These are phyloP conservation scores for Astropecten irregularis DNA, from an alignment of 53 echinoderm and acorn worm genomes.

Conservation along the genomic window DNA sequence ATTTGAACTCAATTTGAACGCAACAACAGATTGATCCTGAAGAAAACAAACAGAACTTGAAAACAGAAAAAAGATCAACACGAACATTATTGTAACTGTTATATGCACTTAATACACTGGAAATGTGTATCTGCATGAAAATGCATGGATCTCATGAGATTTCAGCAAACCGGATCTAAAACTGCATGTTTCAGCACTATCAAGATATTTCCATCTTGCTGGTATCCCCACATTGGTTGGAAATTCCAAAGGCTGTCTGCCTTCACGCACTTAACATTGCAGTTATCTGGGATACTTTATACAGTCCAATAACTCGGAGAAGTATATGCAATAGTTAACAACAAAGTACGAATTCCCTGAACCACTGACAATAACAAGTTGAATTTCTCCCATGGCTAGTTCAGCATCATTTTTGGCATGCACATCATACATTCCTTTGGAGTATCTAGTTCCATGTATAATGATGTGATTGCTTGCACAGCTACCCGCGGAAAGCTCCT, in stretches of 20 bases:
- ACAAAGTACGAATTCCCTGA: neutral
- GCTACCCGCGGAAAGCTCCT: neutral
- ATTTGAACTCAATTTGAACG: too few relatives aligned
- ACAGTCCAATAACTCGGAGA: slow-evolving; percentile 16
- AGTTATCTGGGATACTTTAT: slow-evolving; percentile 11
- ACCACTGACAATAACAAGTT: neutral
- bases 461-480: neutral
- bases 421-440: slow-evolving; percentile 9
- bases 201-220: neutral
- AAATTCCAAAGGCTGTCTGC: slow-evolving; percentile 4
- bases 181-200: slow-evolving; percentile 39
- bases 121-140: too few relatives aligned
- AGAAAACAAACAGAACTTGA: too few relatives aligned
- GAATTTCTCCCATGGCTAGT: neutral
- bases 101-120: too few relatives aligned
- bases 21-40: too few relatives aligned
- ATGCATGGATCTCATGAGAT: too few relatives aligned
- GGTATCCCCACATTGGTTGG: slow-evolving; percentile 28
- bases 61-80: too few relatives aligned
- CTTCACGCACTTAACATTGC: slow-evolving; percentile 2
- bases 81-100: too few relatives aligned
- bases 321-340: neutral
- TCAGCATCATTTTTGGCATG: neutral
- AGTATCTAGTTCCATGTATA: slow-evolving; percentile 47
- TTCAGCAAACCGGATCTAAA: too few relatives aligned